phyloP scores from a whole-genome alignment of 2,113 vertebrate species.

The Corythaixoides concolor region DNA sequence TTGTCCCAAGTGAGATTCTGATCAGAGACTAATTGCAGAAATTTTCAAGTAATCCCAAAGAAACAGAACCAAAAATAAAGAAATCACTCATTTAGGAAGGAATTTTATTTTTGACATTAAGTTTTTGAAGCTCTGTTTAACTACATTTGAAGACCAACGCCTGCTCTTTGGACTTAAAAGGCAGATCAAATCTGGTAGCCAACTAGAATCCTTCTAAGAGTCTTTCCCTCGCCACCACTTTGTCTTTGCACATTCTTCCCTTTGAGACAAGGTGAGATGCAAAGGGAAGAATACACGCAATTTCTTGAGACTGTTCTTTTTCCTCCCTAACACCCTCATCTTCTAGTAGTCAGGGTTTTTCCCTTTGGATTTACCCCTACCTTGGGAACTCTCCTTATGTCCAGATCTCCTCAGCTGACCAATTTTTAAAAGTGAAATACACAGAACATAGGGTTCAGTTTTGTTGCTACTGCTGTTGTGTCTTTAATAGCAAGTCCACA shows the following conservation, averaged over 20 bases:
- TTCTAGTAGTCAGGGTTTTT: not conserved
- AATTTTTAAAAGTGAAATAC: not conserved
- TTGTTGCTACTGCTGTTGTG: not conserved
- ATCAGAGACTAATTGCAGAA: not conserved
- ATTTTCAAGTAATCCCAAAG: not conserved
- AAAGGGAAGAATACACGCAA: not conserved
- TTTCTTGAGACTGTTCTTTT: not conserved
- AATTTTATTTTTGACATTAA: not conserved
- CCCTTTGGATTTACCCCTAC: not conserved
- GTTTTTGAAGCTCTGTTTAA: not conserved
- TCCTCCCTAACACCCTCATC: not conserved
- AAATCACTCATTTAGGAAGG: not conserved
- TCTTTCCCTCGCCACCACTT: not conserved
- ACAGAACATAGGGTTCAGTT: not conserved
- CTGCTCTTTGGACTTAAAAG: not conserved
- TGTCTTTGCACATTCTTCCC: not conserved
- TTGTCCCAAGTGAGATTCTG: not conserved
- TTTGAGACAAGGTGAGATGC: not conserved
- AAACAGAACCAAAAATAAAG: not conserved
- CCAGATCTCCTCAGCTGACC: not conserved
- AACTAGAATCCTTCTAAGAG: not conserved
- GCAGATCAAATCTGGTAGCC: not conserved
- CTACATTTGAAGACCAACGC: not conserved
- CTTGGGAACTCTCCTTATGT: not conserved
- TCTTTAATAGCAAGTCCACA: not conserved